Percentiles rank a stretch among this genome's conserved stretches.
phyloP scores from a whole-genome alignment of 2,113 vertebrate genomes.

The Chauna torquata region DNA sequence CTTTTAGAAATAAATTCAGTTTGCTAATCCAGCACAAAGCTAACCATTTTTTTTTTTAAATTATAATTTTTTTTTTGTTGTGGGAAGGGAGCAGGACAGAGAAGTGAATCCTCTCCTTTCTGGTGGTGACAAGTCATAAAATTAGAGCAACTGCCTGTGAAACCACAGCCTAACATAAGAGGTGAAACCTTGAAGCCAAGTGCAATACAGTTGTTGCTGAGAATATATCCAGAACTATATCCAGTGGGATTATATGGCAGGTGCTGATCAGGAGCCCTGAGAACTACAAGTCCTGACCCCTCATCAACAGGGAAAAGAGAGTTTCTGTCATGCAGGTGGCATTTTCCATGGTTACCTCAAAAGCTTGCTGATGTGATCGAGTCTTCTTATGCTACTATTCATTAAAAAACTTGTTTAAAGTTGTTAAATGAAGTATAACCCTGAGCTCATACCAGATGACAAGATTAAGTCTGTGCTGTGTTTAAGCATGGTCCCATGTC shows the following conservation, averaged over 20 bases:
- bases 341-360: background rate
- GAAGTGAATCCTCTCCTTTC: background rate
- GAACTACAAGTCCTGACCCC: background rate
- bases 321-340: background rate
- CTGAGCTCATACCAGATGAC: background rate
- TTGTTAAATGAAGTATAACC: background rate
- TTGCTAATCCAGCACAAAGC: background rate
- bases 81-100: background rate
- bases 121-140: background rate
- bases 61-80: background rate
- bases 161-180: background rate
- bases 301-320: background rate
- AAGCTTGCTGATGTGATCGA: background rate
- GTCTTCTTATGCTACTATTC: background rate
- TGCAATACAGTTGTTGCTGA: background rate
- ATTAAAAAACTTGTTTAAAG: background rate
- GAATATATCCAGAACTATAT: background rate
- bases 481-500: rapidly evolving
- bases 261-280: background rate
- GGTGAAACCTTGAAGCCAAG: background rate
- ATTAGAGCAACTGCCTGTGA: background rate
- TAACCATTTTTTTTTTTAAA: background rate
- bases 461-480: background rate
- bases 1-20: background rate
- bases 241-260: background rate